Evolutionary conservation across 2,113 vertebrate species (phyloP).

Genomic region (Tor tambroides): DNA sequence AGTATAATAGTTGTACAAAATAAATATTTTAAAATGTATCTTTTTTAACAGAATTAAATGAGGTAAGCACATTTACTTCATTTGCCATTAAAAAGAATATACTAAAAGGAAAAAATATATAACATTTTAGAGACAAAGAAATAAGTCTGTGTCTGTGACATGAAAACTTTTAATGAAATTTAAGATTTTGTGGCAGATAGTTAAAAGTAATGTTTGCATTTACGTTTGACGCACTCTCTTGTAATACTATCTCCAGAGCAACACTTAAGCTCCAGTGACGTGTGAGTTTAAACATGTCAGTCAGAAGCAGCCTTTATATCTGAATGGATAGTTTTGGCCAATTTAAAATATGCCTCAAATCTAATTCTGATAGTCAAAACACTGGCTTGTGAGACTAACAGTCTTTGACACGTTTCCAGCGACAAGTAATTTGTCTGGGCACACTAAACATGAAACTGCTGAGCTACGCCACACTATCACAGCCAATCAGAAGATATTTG

Average conservation of each 20-base stretch:
- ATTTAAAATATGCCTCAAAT: constrained; percentile 68
- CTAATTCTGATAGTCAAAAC: not conserved
- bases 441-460: not conserved
- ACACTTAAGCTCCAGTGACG: not conserved
- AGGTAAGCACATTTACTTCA: too few species aligned
- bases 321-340: not conserved
- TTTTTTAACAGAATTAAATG: too few species aligned
- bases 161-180: not conserved
- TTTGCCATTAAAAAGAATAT: too few species aligned
- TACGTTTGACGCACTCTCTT: not conserved
- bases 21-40: too few species aligned
- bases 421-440: not conserved
- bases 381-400: constrained; percentile 5
- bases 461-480: not conserved
- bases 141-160: not conserved
- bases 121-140: too few species aligned
- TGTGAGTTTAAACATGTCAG: not conserved
- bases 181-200: not conserved
- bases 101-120: too few species aligned
- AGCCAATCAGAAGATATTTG: constrained; percentile 4
- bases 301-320: not conserved
- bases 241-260: not conserved
- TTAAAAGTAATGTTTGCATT: not conserved
- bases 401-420: not conserved
- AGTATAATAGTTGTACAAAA: too few species aligned